Conservation (phyloP, 2,113 vertebrate genomes). For the Ciconia stormi region DNA sequence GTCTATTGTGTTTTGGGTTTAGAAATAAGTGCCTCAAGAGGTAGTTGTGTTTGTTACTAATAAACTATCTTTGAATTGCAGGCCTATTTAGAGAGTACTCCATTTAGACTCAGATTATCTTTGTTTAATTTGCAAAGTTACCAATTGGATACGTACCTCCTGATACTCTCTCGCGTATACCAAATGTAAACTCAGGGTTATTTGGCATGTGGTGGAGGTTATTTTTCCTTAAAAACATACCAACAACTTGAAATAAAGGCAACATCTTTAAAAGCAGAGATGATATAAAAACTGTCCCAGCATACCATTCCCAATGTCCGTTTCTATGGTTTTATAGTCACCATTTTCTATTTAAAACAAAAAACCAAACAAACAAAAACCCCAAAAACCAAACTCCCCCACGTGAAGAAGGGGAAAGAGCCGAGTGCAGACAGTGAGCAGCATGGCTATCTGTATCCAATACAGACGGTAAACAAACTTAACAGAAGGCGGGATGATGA, state of each 20-base stretch:
- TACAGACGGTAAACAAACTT: neutral
- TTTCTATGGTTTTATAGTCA: conserved; percentile 23
- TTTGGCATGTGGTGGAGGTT: neutral
- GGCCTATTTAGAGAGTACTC: neutral
- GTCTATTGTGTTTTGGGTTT: neutral
- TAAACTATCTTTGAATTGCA: neutral
- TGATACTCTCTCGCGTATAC: neutral
- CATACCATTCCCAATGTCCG: neutral
- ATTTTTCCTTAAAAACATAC: neutral
- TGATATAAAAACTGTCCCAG: neutral
- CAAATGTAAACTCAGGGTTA: neutral
- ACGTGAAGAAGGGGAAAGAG: neutral
- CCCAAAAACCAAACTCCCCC: neutral
- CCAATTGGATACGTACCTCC: neutral
- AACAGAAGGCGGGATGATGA: neutral
- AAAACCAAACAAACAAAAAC: neutral
- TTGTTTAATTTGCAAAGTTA: neutral
- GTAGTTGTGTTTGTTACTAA: neutral
- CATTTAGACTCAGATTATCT: neutral
- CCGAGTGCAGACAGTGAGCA: neutral
- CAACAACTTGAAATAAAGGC: neutral
- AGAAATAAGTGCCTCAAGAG: neutral
- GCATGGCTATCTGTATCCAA: neutral
- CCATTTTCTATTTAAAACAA: neutral
- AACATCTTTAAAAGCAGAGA: neutral